Evolutionary conservation across 2,888 invertebrate species (phyloP), one percentile per base, ranked within the genome.

Genomic region (Acleris sparsana): DNA sequence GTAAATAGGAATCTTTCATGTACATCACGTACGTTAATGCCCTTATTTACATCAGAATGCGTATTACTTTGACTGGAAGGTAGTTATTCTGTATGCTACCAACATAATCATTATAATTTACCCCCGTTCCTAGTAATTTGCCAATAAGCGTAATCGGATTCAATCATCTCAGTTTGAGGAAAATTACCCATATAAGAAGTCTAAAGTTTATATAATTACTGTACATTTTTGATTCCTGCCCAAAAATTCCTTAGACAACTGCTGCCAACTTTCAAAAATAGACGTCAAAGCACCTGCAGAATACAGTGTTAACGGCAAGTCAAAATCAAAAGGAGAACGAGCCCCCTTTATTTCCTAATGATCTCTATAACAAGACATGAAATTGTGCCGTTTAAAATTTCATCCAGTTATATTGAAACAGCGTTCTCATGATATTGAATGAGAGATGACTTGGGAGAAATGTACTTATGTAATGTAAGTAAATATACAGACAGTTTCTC

Each of bases 11-110:
- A 53, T 53, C 60, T 53, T 49, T 66, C 62, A 66, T 52, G 66
- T 52, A 44, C 65, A 53, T 66, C 61, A 57, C 62, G 62, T 62
- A 44, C 56, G 57, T 25, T 66, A 66, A 66, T 66, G 52, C 44
- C 67, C 63, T 51, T 52, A 61, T 68, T 63, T 55, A 22, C 63
- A 67, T 67, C 56, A 51, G 60, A 63, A 68, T 64, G 67, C 17
- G 44, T 61, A 63, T 49, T 58, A 53, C 58, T 51, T 22, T 9
- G 60, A 11, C 49, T 18, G 43, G 46, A 53, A 52, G 51, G 33
- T 46, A 53, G 46, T 67, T 60, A 51, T 59, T 63, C 60, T 48
- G 64, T 68, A 61, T 56, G 51, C 51, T 57, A 51, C 61, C 61
- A 57, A 66, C 61, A 62, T 66, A 48, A 62, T 57, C 44, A 65